Percentiles rank a stretch among this genome's conserved stretches.
These are phyloP conservation scores for Anoplius nigerrimus DNA, from an alignment of 2,888 invertebrate species.

Conservation along the genomic window DNA sequence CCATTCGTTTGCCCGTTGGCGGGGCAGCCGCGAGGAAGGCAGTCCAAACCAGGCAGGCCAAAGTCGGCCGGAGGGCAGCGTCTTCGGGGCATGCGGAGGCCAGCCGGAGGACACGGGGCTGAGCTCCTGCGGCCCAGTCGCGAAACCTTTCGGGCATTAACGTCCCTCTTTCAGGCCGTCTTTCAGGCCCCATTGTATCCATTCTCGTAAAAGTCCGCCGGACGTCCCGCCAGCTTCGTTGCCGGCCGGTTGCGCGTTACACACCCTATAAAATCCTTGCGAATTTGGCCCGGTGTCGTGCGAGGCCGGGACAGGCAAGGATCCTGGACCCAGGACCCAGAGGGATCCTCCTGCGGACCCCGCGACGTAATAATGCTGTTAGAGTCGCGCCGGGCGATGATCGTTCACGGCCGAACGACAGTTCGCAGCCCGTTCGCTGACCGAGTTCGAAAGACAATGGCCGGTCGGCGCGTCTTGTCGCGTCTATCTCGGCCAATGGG, in stretches of 20 bases:
- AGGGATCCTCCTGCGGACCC: background rate
- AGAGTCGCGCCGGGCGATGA: background rate
- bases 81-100: no score
- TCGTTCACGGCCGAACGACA: background rate
- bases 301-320: background rate
- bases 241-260: constrained; percentile 42
- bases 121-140: constrained; percentile 4
- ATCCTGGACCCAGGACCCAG: no score
- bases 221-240: constrained; percentile 22
- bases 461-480: background rate
- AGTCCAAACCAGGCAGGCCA: no score
- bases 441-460: constrained; percentile 5
- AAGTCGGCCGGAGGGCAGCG: no score
- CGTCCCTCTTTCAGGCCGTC: constrained; percentile 10
- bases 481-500: background rate
- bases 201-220: constrained; percentile 48
- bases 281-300: constrained; percentile 44
- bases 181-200: constrained; percentile 35
- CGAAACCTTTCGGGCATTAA: constrained; percentile 17
- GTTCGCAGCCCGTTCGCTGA: background rate
- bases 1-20: constrained; percentile 51
- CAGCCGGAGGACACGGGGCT: no score
- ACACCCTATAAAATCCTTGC: constrained; percentile 48
- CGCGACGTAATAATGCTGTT: background rate
- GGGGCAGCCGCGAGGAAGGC: constrained; percentile 34